A percentile compares a stretch with the other conserved stretches of the same genome.
Conservation (phyloP, 2,888 invertebrate species). For the Mellilla xanthometata region DNA sequence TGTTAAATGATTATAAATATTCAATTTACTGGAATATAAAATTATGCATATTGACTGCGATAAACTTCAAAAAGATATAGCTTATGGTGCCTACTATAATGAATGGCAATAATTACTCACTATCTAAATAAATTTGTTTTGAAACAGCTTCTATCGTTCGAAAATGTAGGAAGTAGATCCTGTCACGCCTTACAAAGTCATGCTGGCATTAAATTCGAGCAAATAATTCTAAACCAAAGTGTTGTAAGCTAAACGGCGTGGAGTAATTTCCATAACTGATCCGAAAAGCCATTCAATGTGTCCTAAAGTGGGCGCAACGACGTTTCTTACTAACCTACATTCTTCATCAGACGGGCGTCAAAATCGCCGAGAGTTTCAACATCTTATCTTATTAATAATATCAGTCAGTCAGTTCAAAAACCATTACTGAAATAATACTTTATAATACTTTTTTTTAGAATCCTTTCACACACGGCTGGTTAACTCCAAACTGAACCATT, state of each 20-base stretch:
- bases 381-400: conserved; percentile 15
- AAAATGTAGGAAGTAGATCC: conserved; percentile 17
- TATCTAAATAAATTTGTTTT: background rate
- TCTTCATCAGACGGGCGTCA: conserved; percentile 43
- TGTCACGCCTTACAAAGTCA: conserved; percentile 8
- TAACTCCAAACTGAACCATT: too few species aligned
- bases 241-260: conserved; percentile 33
- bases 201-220: conserved; percentile 19
- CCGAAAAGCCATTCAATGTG: conserved; percentile 38
- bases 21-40: too few species aligned
- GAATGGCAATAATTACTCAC: background rate
- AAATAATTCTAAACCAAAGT: conserved; percentile 34
- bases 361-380: conserved; percentile 34
- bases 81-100: too few species aligned
- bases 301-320: conserved; percentile 40
- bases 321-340: conserved; percentile 37
- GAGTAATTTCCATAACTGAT: conserved; percentile 44
- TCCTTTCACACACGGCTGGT: too few species aligned
- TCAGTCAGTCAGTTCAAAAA: too few species aligned
- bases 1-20: too few species aligned
- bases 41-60: too few species aligned
- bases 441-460: too few species aligned
- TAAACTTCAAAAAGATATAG: too few species aligned
- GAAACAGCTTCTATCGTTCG: background rate
- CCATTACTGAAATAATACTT: too few species aligned